Base-by-base conservation (phyloP, 1,140 invertebrate genomes). In the Sitodiplosis mosellana region DNA sequence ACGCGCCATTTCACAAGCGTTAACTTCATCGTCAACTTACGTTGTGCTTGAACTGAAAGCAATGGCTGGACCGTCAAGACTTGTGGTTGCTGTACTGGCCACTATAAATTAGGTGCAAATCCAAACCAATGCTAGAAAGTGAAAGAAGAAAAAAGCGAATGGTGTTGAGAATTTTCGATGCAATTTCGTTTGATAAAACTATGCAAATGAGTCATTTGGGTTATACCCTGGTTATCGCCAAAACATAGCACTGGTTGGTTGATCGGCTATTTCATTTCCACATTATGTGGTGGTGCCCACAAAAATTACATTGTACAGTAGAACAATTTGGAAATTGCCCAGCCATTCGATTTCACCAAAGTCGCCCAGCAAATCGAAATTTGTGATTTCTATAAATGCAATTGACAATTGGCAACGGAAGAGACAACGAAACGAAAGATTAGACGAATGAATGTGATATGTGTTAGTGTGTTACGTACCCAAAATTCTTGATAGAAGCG, bases 281-380 rank as follows among this genome's bases (percentile, higher is more conserved):
- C 89, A 95, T 6, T 92, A 68, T 2, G 86, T 83, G 15, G 88
- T 83, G 1, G 84, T 80, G 2, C 74, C 76, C 4, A 86, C 88
- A 68, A 99, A 99, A 10, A 91, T 75, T 18, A 92, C 61, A 69
- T 99, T 98, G 65, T 96, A 97, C 8, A 86, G 64, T 15, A 97
- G 65, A 46, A 98, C 88, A 49, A 97, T 77, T 63, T 85, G 83
- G 63, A 96, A 93, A 66, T 94, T 96, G 18, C 91, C 92, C 12
- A 98, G 73, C 95, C 95, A 99, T 58, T 95, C 86, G 57, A 98
- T 91, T 54, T 83, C 81, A 7, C 94, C 94, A 66, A 93, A 99
- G 62, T 93, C 87, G 33, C 93, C 94, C 37, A 99, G 70, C 52
- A 99, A 69, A 73, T 98, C 92, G 66, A 99, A 98, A 65, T 97